phyloP scores from a whole-genome alignment of 2,797 vertebrate species.

The Pygocentrus nattereri region DNA sequence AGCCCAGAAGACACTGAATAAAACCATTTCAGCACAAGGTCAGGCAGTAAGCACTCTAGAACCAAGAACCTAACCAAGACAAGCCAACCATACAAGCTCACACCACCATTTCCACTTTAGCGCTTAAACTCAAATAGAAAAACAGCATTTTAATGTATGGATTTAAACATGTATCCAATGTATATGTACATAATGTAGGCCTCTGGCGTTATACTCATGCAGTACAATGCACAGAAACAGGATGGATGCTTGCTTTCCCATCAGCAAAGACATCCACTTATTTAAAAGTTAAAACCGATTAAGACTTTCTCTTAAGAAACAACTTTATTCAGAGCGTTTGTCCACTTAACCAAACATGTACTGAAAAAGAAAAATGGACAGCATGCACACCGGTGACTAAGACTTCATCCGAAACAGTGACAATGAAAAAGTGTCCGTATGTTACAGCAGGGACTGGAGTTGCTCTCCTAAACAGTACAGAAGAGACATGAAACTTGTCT shows the following conservation, averaged over 20 bases:
- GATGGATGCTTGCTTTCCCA: no score
- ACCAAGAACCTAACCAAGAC: not conserved
- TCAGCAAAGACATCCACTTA: not conserved
- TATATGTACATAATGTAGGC: no score
- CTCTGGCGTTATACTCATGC: no score
- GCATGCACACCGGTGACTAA: conserved; percentile 19
- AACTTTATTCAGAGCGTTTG: conserved; percentile 42
- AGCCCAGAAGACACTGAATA: conserved; percentile 1
- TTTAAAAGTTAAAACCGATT: no score
- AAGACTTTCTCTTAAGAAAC: not conserved
- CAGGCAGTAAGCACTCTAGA: not conserved
- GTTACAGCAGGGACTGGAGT: not conserved
- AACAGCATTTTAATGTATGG: no score
- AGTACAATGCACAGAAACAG: no score
- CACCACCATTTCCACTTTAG: no score
- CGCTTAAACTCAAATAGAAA: no score
- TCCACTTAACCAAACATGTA: not conserved
- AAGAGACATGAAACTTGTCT: not conserved
- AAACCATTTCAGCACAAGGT: not conserved
- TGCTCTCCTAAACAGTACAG: not conserved
- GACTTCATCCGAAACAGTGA: not conserved
- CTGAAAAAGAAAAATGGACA: not conserved
- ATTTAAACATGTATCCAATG: no score
- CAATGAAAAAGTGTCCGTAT: not conserved
- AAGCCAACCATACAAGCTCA: no score